These are phyloP conservation scores for Xestoiulus laeticollis DNA, from an alignment of 2,888 invertebrate species.

Conservation along the genomic window DNA sequence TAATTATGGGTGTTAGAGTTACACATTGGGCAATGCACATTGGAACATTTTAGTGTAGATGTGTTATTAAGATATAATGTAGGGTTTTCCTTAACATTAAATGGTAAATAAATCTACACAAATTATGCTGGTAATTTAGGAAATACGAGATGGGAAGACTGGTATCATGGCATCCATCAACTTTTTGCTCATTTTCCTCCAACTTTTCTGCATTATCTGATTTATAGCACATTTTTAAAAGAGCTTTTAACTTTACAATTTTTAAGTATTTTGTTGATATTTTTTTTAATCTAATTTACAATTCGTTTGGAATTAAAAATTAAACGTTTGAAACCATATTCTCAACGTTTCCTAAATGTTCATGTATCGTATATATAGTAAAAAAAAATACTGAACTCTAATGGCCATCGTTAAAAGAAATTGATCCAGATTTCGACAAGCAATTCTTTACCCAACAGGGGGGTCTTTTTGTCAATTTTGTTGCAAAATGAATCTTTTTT, in stretches of 20 bases:
- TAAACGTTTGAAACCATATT: too few relatives aligned
- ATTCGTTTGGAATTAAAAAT: too few relatives aligned
- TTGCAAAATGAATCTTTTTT: slow-evolving; percentile 41
- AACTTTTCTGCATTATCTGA: neutral
- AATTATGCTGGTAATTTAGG: slow-evolving; percentile 14
- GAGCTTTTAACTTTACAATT: neutral
- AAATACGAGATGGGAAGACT: neutral
- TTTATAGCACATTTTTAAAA: neutral
- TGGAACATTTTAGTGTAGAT: neutral
- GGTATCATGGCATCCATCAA: neutral
- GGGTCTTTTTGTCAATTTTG: slow-evolving; percentile 30
- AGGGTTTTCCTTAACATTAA: neutral
- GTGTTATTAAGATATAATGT: neutral
- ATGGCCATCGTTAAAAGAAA: slow-evolving; percentile 33
- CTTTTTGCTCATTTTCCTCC: neutral
- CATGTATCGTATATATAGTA: neutral
- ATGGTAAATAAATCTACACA: slow-evolving; percentile 6
- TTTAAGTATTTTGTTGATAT: neutral
- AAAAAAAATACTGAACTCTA: neutral
- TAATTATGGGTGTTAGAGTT: neutral
- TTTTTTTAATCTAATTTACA: neutral
- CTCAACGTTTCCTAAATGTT: too few relatives aligned
- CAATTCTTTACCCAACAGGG: slow-evolving; percentile 43
- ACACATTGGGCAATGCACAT: neutral
- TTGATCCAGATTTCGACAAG: slow-evolving; percentile 45